Percentiles rank a stretch among this genome's conserved stretches.
Evolutionary conservation across 1,140 invertebrate species (phyloP).

Genomic region (Mycetomoellerius zeteki): DNA sequence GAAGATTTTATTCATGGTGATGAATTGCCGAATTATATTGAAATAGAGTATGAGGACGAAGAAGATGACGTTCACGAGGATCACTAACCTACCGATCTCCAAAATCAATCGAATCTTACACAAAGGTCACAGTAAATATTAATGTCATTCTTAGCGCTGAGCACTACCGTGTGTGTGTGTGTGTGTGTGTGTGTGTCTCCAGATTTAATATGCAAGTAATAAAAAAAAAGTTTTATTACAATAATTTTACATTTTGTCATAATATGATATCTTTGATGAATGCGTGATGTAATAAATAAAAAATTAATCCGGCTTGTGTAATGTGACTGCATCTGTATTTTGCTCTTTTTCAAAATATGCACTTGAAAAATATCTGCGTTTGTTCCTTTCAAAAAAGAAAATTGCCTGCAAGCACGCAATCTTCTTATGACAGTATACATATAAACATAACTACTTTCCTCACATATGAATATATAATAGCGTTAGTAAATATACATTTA

Average conservation of each 20-base stretch:
- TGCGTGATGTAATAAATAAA: not conserved
- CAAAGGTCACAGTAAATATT: conserved; percentile 11
- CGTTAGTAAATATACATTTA: not conserved
- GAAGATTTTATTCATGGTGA: not conserved
- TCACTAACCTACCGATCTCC: not conserved
- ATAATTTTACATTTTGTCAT: not conserved
- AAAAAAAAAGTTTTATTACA: not conserved
- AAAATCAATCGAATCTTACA: not conserved
- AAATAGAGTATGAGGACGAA: conserved; percentile 23
- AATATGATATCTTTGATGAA: conserved; percentile 13
- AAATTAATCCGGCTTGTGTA: not conserved
- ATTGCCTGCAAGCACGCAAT: not conserved
- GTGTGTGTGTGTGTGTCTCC: too few species aligned
- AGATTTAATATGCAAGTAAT: not conserved
- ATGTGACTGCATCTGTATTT: not conserved
- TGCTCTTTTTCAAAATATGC: not conserved
- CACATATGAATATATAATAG: not conserved
- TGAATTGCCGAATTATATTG: conserved; percentile 5
- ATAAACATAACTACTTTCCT: not conserved
- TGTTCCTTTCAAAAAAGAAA: not conserved
- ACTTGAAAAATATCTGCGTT: not conserved
- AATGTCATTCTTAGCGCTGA: too few species aligned
- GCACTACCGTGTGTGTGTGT: too few species aligned
- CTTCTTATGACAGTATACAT: not conserved
- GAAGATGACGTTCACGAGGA: not conserved